Evolutionary conservation across 2,888 invertebrate genomes (phyloP).

Genomic region (Alitta virens): DNA sequence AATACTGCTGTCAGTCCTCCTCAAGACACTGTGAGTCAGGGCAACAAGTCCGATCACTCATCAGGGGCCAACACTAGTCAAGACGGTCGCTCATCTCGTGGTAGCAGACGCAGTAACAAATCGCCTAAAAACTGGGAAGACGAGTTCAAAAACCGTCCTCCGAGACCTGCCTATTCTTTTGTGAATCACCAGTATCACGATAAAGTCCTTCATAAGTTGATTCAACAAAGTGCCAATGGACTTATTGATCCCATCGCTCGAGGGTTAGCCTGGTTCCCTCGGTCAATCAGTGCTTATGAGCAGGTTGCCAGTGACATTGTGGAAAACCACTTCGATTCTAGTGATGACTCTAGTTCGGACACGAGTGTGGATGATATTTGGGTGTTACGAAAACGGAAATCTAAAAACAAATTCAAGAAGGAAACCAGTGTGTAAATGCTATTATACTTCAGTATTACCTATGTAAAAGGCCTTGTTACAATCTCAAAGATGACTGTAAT

Average conservation of each 20-base stretch:
- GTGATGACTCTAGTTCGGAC: conserved; percentile 41
- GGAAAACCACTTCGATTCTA: conserved; percentile 9
- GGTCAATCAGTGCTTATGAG: conserved; percentile 41
- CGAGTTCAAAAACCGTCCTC: conserved; percentile 37
- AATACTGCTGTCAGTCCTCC: too few species aligned
- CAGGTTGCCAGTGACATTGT: conserved; percentile 58
- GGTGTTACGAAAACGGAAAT: conserved; percentile 40
- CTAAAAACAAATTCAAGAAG: conserved; percentile 41
- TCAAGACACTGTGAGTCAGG: too few species aligned
- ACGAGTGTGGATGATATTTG: conserved; percentile 44
- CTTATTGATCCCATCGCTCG: conserved; percentile 7
- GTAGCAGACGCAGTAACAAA: conserved; percentile 31
- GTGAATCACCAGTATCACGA: conserved; percentile 48
- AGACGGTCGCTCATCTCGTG: conserved; percentile 19
- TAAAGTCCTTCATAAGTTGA: conserved; percentile 43
- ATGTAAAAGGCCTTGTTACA: too few species aligned
- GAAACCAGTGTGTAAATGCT: conserved; percentile 49
- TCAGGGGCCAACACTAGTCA: too few species aligned
- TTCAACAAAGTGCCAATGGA: conserved; percentile 32
- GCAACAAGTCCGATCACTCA: too few species aligned
- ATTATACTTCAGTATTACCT: not conserved
- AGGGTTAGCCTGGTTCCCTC: conserved; percentile 36
- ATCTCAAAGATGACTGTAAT: too few species aligned
- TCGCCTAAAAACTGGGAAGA: conserved; percentile 45
- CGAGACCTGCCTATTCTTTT: conserved; percentile 44